Base-by-base conservation (phyloP, 2,797 vertebrate genomes). In the Spondyliosoma cantharus region DNA sequence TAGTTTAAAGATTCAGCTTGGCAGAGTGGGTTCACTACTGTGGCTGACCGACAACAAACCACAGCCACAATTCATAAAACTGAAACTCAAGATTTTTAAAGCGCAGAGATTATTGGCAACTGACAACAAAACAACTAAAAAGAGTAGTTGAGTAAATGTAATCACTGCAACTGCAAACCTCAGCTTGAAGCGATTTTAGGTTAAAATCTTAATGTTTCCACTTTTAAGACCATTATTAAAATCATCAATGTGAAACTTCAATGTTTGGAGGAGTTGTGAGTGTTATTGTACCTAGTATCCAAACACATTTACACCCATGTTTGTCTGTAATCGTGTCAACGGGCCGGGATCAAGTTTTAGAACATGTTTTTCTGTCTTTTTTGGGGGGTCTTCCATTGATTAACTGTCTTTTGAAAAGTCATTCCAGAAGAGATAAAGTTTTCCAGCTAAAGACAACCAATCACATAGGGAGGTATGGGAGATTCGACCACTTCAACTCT, bases 1-100 rank as follows among this genome's bases (percentile, higher is more conserved):
- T 2, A 49, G 60, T 78, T 71, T 83, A 83, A 46, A 82, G 64
- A 60, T 42, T 65, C 50, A 5, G 49, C 17, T 32, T 24, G 61
- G 52, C 16, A 60, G 45, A 76, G 66, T 11, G 49, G 61, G 32
- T 19, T 29, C 16, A 56, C 64, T 15, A 7, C 58, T 32, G 66
- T 16, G 17, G 32, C 62, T 52, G 48, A 5, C 48, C 52, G 3
- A 48, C 48, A 27, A 57, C 37, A 49, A 76, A 69, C 53, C n/a
- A 48, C 11, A 42, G 27, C 68, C 11, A 29, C 27, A 14, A 32
- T 11, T 68, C 12, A 37, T 43, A 22, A 42, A 60, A 43, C 15
- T 14, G 9, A 29, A 25, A 45, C 3, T 12, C 20, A 1, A 52
- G 15, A 20, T 46, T 46, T 53, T 8, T n/a, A 56, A 54, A 12